A percentile compares a stretch with the other conserved stretches of the same genome.
These are phyloP conservation scores for Drosophila nasuta DNA, from an alignment of 1,140 invertebrate species.

Conservation along the genomic window DNA sequence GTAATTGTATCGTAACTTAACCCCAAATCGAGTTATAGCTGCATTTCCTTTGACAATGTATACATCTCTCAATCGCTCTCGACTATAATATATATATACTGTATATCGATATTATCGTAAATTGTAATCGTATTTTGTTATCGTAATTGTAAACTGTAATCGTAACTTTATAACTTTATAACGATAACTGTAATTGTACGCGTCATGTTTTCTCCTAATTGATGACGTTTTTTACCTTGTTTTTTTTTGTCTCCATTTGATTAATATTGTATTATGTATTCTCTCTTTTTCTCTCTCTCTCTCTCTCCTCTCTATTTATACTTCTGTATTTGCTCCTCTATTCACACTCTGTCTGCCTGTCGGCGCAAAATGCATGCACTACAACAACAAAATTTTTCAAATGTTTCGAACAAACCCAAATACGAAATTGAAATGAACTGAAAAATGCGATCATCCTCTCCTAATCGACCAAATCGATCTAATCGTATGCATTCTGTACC, in stretches of 20 bases:
- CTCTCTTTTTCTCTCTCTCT: conserved; percentile 66
- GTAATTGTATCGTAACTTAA: conserved; percentile 65
- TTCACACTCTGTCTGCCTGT: conserved; percentile 59
- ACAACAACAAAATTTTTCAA: conserved; percentile 49
- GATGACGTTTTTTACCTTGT: conserved; percentile 10
- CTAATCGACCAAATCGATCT: no score
- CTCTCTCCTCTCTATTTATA: conserved; percentile 44
- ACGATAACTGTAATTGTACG: conserved; percentile 46
- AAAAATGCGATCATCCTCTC: conserved; percentile 11
- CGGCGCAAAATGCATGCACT: conserved; percentile 74
- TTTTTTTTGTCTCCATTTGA: conserved; percentile 64
- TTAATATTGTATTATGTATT: conserved; percentile 79
- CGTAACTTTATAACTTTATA: conserved; percentile 46
- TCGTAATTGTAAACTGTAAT: conserved; percentile 28
- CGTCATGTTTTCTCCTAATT: conserved; percentile 52
- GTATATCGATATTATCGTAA: conserved; percentile 41
- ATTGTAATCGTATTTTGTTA: conserved; percentile 33
- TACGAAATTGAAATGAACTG: conserved; percentile 17
- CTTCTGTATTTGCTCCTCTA: conserved; percentile 63
- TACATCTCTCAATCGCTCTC: not conserved
- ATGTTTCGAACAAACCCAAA: conserved; percentile 37
- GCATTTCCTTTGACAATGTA: conserved; percentile 48
- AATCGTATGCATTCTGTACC: conserved; percentile 69
- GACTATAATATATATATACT: conserved; percentile 42
- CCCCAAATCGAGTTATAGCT: conserved; percentile 46